Percentiles rank a stretch among this genome's conserved stretches.
Conservation (phyloP, 1,140 invertebrate genomes). For the Colletes gigas region DNA sequence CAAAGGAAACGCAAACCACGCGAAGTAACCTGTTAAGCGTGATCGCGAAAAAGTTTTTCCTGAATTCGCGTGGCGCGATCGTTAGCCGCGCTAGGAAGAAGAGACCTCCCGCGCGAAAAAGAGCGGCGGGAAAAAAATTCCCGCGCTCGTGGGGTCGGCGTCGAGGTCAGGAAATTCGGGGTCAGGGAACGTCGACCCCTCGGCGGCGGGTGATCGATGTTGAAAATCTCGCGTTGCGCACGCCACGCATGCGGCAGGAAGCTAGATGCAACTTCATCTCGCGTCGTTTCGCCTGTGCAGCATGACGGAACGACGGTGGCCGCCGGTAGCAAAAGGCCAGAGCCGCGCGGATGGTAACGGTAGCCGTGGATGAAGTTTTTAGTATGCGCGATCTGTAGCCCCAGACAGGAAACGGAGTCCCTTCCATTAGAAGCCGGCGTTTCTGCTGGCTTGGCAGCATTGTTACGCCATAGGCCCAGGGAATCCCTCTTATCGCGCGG, state of each 20-base stretch:
- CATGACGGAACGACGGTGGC: not conserved
- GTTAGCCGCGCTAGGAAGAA: too few species aligned
- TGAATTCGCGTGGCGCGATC: too few species aligned
- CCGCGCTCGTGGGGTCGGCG: not conserved
- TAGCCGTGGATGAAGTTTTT: conserved; percentile 65
- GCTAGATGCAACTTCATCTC: not conserved
- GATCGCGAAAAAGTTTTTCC: too few species aligned
- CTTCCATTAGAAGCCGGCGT: conserved; percentile 59
- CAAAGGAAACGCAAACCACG: too few species aligned
- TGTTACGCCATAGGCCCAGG: conserved; percentile 62
- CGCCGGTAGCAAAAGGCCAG: not conserved
- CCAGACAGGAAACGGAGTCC: conserved; percentile 71
- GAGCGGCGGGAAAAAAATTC: not conserved
- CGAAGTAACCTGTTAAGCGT: too few species aligned
- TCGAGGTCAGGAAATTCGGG: conserved; percentile 7
- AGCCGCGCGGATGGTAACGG: conserved; percentile 62
- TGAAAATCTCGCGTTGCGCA: conserved; percentile 4
- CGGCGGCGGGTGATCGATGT: not conserved
- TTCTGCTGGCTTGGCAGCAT: conserved; percentile 59
- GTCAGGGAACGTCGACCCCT: not conserved
- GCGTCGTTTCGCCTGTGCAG: not conserved
- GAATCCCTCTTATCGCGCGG: conserved; percentile 54
- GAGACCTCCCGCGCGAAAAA: too few species aligned
- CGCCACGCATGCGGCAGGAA: not conserved
- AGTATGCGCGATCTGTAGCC: conserved; percentile 72